Conservation (phyloP, 1,140 invertebrate genomes). For the Diplogasteroides magnus region DNA sequence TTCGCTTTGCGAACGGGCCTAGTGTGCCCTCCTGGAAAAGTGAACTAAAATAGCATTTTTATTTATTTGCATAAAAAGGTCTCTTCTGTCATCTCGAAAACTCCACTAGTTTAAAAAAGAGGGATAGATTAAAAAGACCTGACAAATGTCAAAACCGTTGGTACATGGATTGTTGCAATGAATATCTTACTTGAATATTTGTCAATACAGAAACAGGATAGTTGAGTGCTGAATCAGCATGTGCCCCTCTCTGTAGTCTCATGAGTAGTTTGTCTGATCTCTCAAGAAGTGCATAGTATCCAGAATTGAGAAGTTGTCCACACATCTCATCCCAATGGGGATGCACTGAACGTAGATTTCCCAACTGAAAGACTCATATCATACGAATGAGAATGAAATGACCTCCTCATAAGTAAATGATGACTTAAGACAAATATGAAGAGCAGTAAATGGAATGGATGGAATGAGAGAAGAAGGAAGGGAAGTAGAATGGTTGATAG, state of each 20-base stretch:
- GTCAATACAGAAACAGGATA: slow-evolving; percentile 41
- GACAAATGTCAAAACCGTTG: too few species aligned
- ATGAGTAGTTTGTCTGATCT: slow-evolving; percentile 44
- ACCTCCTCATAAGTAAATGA: background rate
- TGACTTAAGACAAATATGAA: slow-evolving; percentile 4
- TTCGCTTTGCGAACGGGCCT: too few species aligned
- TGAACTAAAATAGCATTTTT: background rate
- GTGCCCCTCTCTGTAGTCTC: slow-evolving; percentile 42
- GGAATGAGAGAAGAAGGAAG: slow-evolving; percentile 8
- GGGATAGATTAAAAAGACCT: background rate
- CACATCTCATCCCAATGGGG: slow-evolving; percentile 49
- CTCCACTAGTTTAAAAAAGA: background rate
- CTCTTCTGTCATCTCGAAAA: background rate
- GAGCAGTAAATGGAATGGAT: slow-evolving; percentile 19
- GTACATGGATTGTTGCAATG: too few species aligned
- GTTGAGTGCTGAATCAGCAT: slow-evolving; percentile 32
- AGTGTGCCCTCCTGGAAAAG: too few species aligned
- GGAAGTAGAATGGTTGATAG: background rate
- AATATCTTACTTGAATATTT: slow-evolving; percentile 34
- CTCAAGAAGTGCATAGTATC: slow-evolving; percentile 48
- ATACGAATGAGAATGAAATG: slow-evolving; percentile 5
- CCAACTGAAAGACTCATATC: slow-evolving; percentile 9
- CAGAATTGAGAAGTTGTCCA: slow-evolving; percentile 48
- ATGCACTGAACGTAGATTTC: slow-evolving; percentile 26
- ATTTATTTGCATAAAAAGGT: background rate